A percentile compares a stretch with the other conserved stretches of the same genome.
phyloP scores from a whole-genome alignment of 1,140 invertebrate species.

The Pristionchus pacificus region DNA sequence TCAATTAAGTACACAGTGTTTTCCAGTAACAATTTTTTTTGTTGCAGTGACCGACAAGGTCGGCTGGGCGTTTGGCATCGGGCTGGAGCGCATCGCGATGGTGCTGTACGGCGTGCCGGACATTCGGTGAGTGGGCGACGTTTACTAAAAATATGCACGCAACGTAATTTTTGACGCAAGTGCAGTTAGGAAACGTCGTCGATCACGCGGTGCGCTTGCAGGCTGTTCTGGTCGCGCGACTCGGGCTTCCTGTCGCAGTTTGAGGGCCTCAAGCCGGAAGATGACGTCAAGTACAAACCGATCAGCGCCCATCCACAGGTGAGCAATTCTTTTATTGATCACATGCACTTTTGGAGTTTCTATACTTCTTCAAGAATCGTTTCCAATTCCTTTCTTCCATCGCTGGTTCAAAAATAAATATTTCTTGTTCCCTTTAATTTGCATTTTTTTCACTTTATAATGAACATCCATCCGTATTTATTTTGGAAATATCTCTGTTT shows the following conservation, averaged over 20 bases:
- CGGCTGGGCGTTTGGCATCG: conserved; percentile 96
- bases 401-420: background rate
- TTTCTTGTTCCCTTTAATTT: conserved; percentile 1
- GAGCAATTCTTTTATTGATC: background rate
- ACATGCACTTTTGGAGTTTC: background rate
- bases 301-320: conserved; percentile 79
- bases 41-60: conserved; percentile 70
- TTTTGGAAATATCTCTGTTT: too few species aligned
- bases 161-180: too few species aligned
- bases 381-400: background rate
- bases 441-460: too few species aligned
- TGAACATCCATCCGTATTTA: too few species aligned
- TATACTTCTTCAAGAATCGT: background rate
- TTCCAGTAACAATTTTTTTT: background rate
- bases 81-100: conserved; percentile 93
- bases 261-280: conserved; percentile 67
- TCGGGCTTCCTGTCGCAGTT: conserved; percentile 88
- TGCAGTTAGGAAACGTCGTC: background rate
- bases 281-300: conserved; percentile 59
- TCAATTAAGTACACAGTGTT: too few species aligned
- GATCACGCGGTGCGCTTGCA: conserved; percentile 2
- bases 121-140: conserved; percentile 66
- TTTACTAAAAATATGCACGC: too few species aligned
- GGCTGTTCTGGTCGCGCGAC: conserved; percentile 86
- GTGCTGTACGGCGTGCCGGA: conserved; percentile 88